A percentile compares a stretch with the other conserved stretches of the same genome.
Conservation (phyloP, 2,888 invertebrate species). For the Cylloceria caligata region DNA sequence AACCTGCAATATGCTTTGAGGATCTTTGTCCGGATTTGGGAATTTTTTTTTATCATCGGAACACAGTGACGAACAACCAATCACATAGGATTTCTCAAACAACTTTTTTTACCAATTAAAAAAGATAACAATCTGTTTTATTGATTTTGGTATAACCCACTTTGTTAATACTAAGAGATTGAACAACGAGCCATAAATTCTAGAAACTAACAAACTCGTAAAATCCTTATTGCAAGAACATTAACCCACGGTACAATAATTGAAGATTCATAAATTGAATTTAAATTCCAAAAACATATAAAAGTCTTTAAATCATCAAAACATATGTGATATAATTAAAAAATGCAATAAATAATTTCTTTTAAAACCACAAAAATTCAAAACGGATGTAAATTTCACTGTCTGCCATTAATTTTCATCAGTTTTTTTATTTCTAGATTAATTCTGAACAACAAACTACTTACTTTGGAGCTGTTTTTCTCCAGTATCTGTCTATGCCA, state of each 20-base stretch:
- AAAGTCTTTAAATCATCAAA: not conserved
- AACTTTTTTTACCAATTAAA: no score
- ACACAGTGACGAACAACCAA: no score
- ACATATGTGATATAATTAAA: not conserved
- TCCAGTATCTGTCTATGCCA: constrained; percentile 97
- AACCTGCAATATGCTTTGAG: no score
- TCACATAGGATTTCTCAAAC: no score
- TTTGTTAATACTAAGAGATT: not conserved
- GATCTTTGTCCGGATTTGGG: no score
- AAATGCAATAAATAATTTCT: not conserved
- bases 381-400: not conserved
- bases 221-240: not conserved
- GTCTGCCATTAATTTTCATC: not conserved
- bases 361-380: not conserved
- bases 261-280: not conserved
- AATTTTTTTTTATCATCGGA: no score
- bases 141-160: no score
- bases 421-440: not conserved
- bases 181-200: not conserved
- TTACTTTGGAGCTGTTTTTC: constrained; percentile 92
- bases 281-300: not conserved
- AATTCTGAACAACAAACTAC: constrained; percentile 70
- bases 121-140: no score
- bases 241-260: not conserved
- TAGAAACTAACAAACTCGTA: not conserved